Percentiles rank a stretch among this genome's conserved stretches.
Evolutionary conservation across 2,888 invertebrate genomes (phyloP).

Genomic region (Dascillus cervinus): DNA sequence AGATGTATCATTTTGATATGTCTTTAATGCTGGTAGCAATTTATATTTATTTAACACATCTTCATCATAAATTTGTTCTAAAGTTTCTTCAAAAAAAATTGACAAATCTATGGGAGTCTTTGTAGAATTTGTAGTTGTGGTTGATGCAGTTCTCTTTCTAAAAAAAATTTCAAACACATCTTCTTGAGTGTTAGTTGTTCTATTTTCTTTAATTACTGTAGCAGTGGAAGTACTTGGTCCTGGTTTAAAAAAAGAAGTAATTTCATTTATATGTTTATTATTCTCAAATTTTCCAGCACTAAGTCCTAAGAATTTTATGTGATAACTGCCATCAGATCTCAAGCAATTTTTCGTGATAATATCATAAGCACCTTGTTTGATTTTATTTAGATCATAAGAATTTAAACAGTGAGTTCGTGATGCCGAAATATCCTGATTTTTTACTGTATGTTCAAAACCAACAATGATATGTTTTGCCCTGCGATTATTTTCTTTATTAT

Average conservation of each 20-base stretch:
- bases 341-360: slow-evolving; percentile 52
- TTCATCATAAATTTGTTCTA: neutral
- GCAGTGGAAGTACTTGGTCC: no score
- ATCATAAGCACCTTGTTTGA: slow-evolving; percentile 58
- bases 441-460: slow-evolving; percentile 54
- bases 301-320: slow-evolving; percentile 65
- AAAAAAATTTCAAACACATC: no score
- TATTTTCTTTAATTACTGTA: neutral
- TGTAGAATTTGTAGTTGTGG: no score
- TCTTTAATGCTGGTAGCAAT: no score
- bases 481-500: slow-evolving; percentile 72
- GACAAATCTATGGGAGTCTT: no score
- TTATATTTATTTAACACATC: no score
- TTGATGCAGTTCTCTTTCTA: no score
- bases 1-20: neutral
- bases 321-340: slow-evolving; percentile 33
- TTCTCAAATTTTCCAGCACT: slow-evolving; percentile 74
- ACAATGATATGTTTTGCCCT: slow-evolving; percentile 73
- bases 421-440: slow-evolving; percentile 50
- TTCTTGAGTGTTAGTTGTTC: neutral
- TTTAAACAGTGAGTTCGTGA: slow-evolving; percentile 57
- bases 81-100: no score
- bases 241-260: slow-evolving; percentile 52
- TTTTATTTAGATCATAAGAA: slow-evolving; percentile 58
- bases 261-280: slow-evolving; percentile 48